Conservation (phyloP, 92 coral and sea anemone genomes). For the Isaurus tuberculatus region DNA sequence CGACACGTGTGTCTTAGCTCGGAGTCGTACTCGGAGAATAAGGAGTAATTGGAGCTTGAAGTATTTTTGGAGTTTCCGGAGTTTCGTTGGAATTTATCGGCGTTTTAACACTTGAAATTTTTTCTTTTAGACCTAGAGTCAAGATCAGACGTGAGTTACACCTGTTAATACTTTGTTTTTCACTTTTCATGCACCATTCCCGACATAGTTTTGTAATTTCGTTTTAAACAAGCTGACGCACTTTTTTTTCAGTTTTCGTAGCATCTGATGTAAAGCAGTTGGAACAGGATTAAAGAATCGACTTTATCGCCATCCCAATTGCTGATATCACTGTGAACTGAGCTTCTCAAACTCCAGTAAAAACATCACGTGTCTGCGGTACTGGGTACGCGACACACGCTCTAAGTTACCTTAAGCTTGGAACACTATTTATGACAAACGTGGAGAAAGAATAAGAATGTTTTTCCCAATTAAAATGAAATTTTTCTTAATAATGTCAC, state of each 20-base stretch:
- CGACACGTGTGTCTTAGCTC: neutral
- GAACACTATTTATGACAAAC: too few species aligned
- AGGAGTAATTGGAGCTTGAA: neutral
- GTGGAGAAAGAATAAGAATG: too few species aligned
- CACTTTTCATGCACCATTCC: neutral
- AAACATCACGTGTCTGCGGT: neutral
- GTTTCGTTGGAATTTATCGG: neutral
- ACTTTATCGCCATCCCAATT: slow-evolving; percentile 14
- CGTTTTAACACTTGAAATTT: neutral
- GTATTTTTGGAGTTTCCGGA: neutral
- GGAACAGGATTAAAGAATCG: neutral
- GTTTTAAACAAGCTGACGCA: neutral
- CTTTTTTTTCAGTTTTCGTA: slow-evolving; percentile 10
- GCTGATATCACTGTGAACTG: slow-evolving; percentile 23
- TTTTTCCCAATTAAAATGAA: too few species aligned
- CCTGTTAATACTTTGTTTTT: neutral
- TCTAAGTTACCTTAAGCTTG: too few species aligned
- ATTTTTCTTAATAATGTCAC: too few species aligned
- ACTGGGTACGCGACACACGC: slow-evolving; percentile 20
- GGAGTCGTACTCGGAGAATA: neutral
- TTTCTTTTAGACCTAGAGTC: neutral
- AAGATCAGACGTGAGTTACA: slow-evolving; percentile 3
- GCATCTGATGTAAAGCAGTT: slow-evolving; percentile 7
- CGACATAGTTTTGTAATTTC: neutral
- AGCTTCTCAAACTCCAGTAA: slow-evolving; percentile 21